These are phyloP conservation scores for Tragelaphus eurycerus DNA, from an alignment of 2,797 vertebrate genomes.

Conservation along the genomic window DNA sequence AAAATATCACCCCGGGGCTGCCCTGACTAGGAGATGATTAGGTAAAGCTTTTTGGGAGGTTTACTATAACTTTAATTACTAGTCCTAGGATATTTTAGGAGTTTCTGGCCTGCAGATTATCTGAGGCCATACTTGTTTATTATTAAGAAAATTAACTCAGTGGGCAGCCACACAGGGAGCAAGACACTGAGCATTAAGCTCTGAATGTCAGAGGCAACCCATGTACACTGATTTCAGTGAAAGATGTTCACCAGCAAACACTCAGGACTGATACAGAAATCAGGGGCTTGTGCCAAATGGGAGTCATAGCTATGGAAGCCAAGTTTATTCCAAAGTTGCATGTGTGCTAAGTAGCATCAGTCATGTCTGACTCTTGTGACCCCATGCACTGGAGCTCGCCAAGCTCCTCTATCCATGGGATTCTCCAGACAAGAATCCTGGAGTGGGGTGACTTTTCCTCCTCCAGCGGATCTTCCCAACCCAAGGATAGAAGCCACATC, in stretches of 20 bases:
- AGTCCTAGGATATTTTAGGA: not conserved
- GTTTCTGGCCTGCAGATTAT: not conserved
- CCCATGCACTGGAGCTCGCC: not conserved
- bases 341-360: not conserved
- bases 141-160: not conserved
- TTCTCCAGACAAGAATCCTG: not conserved
- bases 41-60: not conserved
- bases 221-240: not conserved
- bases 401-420: not conserved
- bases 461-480: not conserved
- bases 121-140: not conserved
- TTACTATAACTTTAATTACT: not conserved
- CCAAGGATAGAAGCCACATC: not conserved
- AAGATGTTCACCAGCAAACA: not conserved
- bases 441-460: not conserved
- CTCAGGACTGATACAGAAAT: not conserved
- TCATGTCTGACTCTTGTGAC: not conserved
- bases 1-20: not conserved
- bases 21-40: not conserved
- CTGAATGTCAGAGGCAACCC: not conserved
- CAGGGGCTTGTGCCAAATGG: not conserved
- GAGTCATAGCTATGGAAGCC: not conserved
- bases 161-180: not conserved
- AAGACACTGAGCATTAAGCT: not conserved
- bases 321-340: not conserved